Evolutionary conservation across 2,888 invertebrate species (phyloP).

Genomic region (Meta bourneti): DNA sequence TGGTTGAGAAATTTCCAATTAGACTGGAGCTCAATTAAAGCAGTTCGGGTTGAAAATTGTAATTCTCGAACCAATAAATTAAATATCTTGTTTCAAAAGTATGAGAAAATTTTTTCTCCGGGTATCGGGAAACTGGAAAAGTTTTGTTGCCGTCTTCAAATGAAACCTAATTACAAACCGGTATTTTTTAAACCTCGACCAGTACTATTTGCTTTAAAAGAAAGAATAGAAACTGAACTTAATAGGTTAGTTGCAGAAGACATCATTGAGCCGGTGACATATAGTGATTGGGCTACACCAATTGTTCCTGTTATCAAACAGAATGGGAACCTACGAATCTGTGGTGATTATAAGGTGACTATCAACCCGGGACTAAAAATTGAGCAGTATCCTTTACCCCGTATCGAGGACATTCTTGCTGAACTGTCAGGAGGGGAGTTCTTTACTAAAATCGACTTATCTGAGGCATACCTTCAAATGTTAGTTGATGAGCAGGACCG

Average conservation of each 20-base stretch:
- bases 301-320: conserved; percentile 59
- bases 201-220: conserved; percentile 61
- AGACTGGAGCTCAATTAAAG: conserved; percentile 35
- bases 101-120: conserved; percentile 56
- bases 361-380: conserved; percentile 78
- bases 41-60: conserved; percentile 36
- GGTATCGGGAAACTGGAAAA: conserved; percentile 60
- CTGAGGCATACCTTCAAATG: conserved; percentile 80
- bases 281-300: conserved; percentile 58
- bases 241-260: conserved; percentile 55
- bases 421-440: conserved; percentile 76
- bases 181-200: conserved; percentile 61
- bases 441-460: conserved; percentile 24
- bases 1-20: conserved; percentile 39
- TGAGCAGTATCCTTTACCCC: conserved; percentile 79
- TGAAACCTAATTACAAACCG: conserved; percentile 60
- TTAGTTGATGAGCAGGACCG: conserved; percentile 78
- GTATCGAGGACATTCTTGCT: conserved; percentile 79
- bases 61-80: conserved; percentile 34
- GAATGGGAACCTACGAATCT: conserved; percentile 78
- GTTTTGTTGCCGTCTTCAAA: conserved; percentile 56
- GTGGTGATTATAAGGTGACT: conserved; percentile 79
- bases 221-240: conserved; percentile 59
- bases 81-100: conserved; percentile 39
- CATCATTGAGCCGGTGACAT: conserved; percentile 59